Evolutionary conservation across 2,113 vertebrate species (phyloP).

Genomic region (Erythrolamprus reginae): DNA sequence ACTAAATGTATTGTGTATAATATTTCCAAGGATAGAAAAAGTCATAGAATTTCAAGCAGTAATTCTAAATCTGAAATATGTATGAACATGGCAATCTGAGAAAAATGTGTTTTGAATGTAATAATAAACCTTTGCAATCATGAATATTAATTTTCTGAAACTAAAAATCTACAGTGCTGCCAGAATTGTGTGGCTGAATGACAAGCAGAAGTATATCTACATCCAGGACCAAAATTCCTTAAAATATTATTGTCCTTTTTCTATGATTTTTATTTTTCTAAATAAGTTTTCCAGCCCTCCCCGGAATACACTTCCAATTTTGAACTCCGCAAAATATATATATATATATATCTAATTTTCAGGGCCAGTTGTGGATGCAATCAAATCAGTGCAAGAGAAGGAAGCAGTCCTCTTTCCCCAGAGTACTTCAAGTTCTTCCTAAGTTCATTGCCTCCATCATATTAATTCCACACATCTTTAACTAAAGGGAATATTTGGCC

Average conservation of each 20-base stretch:
- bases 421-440: not conserved
- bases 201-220: not conserved
- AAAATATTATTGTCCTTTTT: not conserved
- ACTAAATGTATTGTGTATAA: not conserved
- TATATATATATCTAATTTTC: not conserved
- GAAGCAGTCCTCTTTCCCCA: not conserved
- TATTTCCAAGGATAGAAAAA: not conserved
- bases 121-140: not conserved
- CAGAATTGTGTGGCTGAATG: not conserved
- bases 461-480: not conserved
- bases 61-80: not conserved
- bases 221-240: not conserved
- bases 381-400: not conserved
- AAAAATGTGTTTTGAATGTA: not conserved
- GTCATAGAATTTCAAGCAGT: not conserved
- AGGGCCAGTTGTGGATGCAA: not conserved
- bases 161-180: not conserved
- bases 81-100: not conserved
- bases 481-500: not conserved
- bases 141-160: not conserved
- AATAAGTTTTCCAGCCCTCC: not conserved
- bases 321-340: not conserved
- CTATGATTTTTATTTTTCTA: not conserved
- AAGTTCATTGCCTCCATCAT: not conserved
- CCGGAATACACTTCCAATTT: not conserved